A percentile compares a stretch with the other conserved stretches of the same genome.
Evolutionary conservation across 2,113 vertebrate species (phyloP).

Genomic region (Dicerorhinus sumatrensis): DNA sequence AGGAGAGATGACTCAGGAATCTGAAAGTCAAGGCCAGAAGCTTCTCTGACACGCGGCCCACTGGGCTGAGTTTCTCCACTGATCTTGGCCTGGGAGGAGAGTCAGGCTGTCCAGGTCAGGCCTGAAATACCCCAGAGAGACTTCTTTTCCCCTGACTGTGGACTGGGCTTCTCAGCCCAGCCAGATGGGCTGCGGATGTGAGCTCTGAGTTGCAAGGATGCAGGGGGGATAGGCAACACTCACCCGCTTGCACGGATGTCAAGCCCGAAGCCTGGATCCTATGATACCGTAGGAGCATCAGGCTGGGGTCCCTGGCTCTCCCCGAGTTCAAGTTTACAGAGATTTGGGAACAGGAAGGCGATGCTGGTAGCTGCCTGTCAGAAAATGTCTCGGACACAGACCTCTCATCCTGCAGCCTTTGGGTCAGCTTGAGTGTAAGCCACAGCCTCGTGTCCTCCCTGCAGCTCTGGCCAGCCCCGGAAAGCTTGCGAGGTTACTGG

Average conservation of each 20-base stretch:
- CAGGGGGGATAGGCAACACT: fast-evolving
- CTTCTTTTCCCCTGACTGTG: neutral
- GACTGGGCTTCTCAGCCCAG: neutral
- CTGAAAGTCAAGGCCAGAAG: conserved; percentile 60
- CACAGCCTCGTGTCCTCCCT: neutral
- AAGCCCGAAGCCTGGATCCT: neutral
- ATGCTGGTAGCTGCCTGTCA: neutral
- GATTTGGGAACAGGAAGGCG: neutral
- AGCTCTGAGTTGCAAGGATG: neutral
- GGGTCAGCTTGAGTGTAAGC: neutral
- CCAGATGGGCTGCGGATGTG: conserved; percentile 66
- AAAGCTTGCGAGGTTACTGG: neutral
- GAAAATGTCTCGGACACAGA: neutral
- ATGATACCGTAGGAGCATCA: fast-evolving
- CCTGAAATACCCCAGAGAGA: neutral
- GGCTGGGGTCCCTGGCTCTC: fast-evolving
- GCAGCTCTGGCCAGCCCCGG: neutral
- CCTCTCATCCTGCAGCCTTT: neutral
- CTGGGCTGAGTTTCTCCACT: neutral
- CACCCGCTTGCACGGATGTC: neutral
- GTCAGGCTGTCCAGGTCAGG: neutral
- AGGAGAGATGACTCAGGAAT: conserved; percentile 70
- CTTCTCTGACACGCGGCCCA: neutral
- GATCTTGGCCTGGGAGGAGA: conserved; percentile 6
- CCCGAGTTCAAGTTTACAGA: neutral